phyloP scores from a whole-genome alignment of 2,797 vertebrate genomes.

The Babyrousa celebensis region DNA sequence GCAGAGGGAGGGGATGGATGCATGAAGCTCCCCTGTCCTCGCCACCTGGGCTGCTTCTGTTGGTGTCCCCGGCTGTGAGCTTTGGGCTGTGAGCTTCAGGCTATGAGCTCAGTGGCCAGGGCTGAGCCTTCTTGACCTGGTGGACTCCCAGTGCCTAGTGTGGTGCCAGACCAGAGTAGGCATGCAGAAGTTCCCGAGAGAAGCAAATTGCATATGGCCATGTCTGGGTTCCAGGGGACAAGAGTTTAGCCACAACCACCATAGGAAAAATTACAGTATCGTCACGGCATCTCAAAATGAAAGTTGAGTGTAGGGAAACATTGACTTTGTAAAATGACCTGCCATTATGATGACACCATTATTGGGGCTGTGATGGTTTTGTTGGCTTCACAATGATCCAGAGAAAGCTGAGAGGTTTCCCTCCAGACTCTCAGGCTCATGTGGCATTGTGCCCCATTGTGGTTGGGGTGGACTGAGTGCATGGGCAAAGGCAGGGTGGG shows the following conservation, averaged over 20 bases:
- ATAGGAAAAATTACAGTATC: not conserved
- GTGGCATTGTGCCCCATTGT: not conserved
- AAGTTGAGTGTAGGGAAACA: not conserved
- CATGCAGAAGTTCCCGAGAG: no score
- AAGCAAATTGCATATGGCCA: not conserved
- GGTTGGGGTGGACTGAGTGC: not conserved
- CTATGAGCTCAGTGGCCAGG: not conserved
- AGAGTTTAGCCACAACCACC: not conserved
- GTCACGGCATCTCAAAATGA: slow-evolving; percentile 7
- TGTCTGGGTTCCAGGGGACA: not conserved
- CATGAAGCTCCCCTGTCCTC: not conserved
- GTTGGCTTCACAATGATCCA: not conserved
- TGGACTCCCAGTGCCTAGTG: fast-evolving
- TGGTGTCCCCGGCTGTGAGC: not conserved
- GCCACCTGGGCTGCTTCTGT: not conserved
- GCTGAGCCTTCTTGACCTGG: not conserved
- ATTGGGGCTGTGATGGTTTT: not conserved
- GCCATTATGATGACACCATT: not conserved
- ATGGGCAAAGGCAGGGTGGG: not conserved
- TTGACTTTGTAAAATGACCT: slow-evolving; percentile 8
- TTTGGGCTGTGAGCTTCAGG: not conserved
- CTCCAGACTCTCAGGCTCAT: not conserved
- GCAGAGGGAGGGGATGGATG: not conserved
- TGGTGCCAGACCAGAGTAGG: not conserved
- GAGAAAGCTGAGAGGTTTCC: not conserved